Evolutionary conservation across 2,797 vertebrate genomes (phyloP), one percentile per base, ranked within the genome.

Genomic region (Phataginus tetradactyla): DNA sequence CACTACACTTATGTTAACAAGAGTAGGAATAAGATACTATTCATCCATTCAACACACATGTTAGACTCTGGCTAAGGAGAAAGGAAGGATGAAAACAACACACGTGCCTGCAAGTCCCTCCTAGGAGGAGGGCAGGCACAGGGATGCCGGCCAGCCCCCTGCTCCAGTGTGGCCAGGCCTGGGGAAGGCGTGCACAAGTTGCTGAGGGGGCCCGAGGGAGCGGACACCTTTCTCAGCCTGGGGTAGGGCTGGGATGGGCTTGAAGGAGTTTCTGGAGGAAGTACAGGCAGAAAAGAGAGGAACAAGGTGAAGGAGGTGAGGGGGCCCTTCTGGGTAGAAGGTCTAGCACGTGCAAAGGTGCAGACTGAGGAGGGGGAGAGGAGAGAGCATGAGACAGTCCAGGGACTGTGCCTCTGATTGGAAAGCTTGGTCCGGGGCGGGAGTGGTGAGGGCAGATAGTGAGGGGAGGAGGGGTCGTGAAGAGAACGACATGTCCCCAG

Each of bases 21-120:
- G 45, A 66, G 45, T 78, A 83, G 39, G 57, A 51, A 51, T 7
- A 37, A 74, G 45, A 42, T n/a, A n/a, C 2, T 6, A 21, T 85
- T 34, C 10, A 6, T 64, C 20, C 5, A 4, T n/a, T 11, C 37
- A 74, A 9, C 18, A 57, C 6, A 18, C 15, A 63, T 10, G n/a
- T 55, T n/a, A 37, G 42, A 63, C 32, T 25, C 80, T 55, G 64
- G 29, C 20, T 13, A 15, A 64, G 57, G 37, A n/a, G 27, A 10
- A 5, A 3, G 57, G 12, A 53, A 45, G 55, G 45, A 32, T 83
- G 45, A 39, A 53, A 42, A 53, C 45, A 53, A 23, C 27, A 2
- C 3, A 57, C 11, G 21, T 14, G 4, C 1, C 12, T 17, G 3
- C 5, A 10, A 0, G 1, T 6, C 61, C 27, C 68, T 78, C 42